Conservation (phyloP, 2,113 vertebrate genomes). For the Oceanites oceanicus region DNA sequence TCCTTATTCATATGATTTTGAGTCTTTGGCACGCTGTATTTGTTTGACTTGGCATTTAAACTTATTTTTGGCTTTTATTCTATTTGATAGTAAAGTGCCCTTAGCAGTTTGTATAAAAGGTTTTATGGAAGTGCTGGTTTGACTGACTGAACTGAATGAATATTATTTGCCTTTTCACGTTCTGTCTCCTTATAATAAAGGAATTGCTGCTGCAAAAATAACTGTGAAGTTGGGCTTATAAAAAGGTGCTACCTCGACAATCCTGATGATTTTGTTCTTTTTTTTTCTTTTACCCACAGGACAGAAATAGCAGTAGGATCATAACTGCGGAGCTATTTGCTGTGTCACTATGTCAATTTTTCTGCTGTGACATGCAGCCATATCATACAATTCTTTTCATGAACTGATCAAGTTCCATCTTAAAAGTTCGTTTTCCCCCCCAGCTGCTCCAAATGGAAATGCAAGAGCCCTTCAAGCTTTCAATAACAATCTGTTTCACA, state of each 20-base stretch:
- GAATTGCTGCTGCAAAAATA: background rate
- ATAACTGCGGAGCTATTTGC: background rate
- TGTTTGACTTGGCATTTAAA: conserved; percentile 52
- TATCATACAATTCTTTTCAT: background rate
- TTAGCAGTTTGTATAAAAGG: background rate
- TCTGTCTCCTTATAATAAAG: background rate
- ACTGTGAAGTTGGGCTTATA: background rate
- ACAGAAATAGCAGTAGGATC: background rate
- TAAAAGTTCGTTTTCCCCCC: background rate
- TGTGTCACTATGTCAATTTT: background rate
- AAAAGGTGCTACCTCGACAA: background rate
- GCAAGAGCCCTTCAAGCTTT: background rate
- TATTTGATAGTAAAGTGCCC: conserved; percentile 28
- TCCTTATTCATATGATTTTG: conserved; percentile 24
- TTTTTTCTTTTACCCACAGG: background rate
- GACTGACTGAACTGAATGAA: conserved; percentile 5
- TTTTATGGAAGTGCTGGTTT: background rate
- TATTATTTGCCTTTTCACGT: background rate
- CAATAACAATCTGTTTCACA: background rate
- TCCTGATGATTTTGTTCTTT: background rate
- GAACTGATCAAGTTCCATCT: background rate
- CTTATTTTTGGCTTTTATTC: background rate
- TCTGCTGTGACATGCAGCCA: background rate
- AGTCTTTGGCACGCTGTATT: conserved; percentile 2
- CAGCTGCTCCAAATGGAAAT: conserved; percentile 6